Evolutionary conservation across 2,888 invertebrate genomes (phyloP).

Genomic region (Andricus quercusramuli): DNA sequence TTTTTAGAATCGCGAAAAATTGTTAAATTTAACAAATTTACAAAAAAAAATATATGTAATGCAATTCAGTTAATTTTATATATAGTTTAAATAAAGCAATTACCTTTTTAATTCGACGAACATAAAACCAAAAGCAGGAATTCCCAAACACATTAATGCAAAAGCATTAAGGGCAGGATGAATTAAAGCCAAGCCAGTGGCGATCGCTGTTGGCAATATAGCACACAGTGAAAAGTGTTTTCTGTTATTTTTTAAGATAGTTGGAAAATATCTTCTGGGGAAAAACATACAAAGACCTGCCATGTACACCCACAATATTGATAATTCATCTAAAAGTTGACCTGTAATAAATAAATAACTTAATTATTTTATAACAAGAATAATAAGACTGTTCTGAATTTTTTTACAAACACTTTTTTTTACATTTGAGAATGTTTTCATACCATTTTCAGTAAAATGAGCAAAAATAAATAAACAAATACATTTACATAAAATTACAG

Average conservation of each 20-base stretch:
- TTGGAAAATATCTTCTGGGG: slow-evolving; percentile 86
- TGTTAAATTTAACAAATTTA: too few relatives aligned
- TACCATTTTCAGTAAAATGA: too few relatives aligned
- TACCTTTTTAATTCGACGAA: slow-evolving; percentile 86
- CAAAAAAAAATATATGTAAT: too few relatives aligned
- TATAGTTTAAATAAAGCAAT: slow-evolving; percentile 50
- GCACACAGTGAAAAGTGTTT: slow-evolving; percentile 83
- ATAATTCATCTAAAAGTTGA: slow-evolving; percentile 89
- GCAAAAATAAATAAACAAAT: too few relatives aligned
- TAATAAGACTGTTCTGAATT: too few relatives aligned
- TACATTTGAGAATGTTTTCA: too few relatives aligned
- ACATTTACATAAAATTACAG: too few relatives aligned
- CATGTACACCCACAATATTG: slow-evolving; percentile 91
- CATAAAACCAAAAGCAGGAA: slow-evolving; percentile 86
- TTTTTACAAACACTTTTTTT: too few relatives aligned
- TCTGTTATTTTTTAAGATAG: slow-evolving; percentile 83
- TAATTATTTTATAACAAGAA: too few relatives aligned
- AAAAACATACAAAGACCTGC: slow-evolving; percentile 88
- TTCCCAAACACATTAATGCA: slow-evolving; percentile 86
- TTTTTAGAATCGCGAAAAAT: too few relatives aligned
- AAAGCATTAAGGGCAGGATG: slow-evolving; percentile 91
- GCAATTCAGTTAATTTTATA: too few relatives aligned
- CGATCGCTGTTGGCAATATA: slow-evolving; percentile 82
- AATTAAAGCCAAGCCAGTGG: slow-evolving; percentile 85
- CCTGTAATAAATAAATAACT: slow-evolving; percentile 78